A percentile compares a stretch with the other conserved stretches of the same genome.
Conservation (phyloP, 2,113 vertebrate genomes). For the Crotalus horridus region DNA sequence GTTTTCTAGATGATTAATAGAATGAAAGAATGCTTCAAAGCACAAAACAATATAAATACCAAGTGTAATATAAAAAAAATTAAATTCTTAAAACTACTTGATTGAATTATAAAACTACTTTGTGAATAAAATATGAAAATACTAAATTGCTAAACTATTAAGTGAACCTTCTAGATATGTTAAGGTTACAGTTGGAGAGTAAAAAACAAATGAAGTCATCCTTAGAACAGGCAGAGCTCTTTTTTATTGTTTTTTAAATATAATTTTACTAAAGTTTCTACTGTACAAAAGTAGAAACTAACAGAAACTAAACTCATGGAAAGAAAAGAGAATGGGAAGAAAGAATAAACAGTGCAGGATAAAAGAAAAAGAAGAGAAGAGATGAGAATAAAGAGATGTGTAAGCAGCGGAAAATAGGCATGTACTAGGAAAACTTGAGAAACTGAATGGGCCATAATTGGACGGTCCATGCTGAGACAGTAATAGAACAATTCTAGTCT, state of each 20-base stretch:
- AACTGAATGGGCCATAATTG: neutral
- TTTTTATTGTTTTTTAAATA: neutral
- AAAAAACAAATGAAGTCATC: neutral
- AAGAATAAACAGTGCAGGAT: neutral
- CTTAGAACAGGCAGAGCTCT: neutral
- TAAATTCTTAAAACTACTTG: neutral
- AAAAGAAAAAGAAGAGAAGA: neutral
- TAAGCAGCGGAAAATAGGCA: neutral
- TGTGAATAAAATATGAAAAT: neutral
- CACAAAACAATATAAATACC: neutral
- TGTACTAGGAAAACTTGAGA: neutral
- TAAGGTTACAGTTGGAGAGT: neutral
- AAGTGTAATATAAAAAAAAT: neutral
- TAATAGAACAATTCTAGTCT: neutral
- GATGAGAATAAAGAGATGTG: neutral
- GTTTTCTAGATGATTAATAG: neutral
- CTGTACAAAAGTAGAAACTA: neutral
- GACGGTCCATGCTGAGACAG: neutral
- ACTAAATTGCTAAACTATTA: neutral
- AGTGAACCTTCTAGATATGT: neutral
- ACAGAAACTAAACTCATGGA: neutral
- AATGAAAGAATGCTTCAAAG: neutral
- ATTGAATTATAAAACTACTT: neutral
- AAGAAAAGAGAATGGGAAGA: neutral
- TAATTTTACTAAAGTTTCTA: neutral